Evolutionary conservation across 2,888 invertebrate species (phyloP).

Genomic region (Rhimphoctona megacephalus): DNA sequence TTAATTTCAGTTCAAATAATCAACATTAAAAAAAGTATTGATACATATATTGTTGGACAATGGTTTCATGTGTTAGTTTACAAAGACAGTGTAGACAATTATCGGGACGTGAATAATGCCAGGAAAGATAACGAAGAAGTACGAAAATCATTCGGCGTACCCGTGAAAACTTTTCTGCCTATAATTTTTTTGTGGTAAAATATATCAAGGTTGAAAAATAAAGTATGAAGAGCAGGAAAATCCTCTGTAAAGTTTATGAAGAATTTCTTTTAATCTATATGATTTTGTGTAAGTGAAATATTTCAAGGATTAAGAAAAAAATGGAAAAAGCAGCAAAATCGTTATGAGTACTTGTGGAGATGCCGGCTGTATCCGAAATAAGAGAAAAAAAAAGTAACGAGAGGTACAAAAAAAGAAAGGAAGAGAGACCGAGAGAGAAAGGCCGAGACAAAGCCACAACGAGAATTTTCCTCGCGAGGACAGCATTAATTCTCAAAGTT

Average conservation of each 20-base stretch:
- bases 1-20: not conserved
- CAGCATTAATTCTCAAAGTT: conserved; percentile 82
- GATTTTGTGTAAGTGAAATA: not conserved
- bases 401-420: not conserved
- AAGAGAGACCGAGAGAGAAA: not conserved
- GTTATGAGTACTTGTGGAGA: not conserved
- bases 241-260: too few relatives aligned
- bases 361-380: not conserved
- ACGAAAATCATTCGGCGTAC: too few relatives aligned
- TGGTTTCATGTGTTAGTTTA: too few relatives aligned
- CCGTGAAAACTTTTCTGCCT: not conserved
- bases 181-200: not conserved
- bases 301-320: conserved; percentile 1
- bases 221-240: not conserved
- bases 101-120: too few relatives aligned
- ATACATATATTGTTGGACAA: not conserved
- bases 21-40: not conserved
- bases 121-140: too few relatives aligned
- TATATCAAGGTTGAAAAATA: not conserved
- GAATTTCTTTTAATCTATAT: too few relatives aligned
- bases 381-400: not conserved
- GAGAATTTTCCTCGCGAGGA: conserved; percentile 4
- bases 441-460: conserved; percentile 9
- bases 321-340: conserved; percentile 14
- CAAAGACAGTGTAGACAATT: too few relatives aligned